Base-by-base conservation (phyloP, 2,888 invertebrate genomes). In the Eilema sororculum region DNA sequence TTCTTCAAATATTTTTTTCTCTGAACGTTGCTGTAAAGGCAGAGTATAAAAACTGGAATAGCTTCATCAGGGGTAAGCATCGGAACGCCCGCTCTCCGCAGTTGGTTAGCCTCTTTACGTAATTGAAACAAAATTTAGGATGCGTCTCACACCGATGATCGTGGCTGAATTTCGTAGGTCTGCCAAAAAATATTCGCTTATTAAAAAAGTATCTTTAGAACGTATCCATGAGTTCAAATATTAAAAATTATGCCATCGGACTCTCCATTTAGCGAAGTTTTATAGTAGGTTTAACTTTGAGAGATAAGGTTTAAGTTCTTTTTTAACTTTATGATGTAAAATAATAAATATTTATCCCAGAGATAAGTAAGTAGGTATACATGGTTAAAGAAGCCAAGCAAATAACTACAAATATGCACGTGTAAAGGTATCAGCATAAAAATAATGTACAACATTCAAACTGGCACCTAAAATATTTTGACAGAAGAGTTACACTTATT, bases 11-110 rank as follows among this genome's bases (percentile, higher is more conserved):
- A 13, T 30, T 2, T 74, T 66, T 66, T 20, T 24, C 24, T 52
- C n/a, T 52, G 0, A 52, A 9, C n/a, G 20, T 52, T 37, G 20
- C 22, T 66, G 37, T 71, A 74, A 76, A 69, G 63, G 69, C 71
- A 62, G 77, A 68, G 69, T 71, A 76, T 75, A 77, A 83, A 78
- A 76, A 73, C 75, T 69, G 65, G 64, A 69, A 85, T 83, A 79
- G 68, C 85, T 84, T 84, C 76, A 85, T 80, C 85, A 70, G 73
- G 71, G 72, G 76, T 77, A 70, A 65, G 74, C 52, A 80, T 81
- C 80, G 76, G 70, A 76, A 77, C 70, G 65, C 75, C 72, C 63
- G 71, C 72, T 67, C 69, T 75, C 73, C 69, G 65, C 71, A 73
- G 77, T 79, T 80, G 79, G 76, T 78, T 80, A 80, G 74, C 72